Evolutionary conservation across 2,797 vertebrate genomes (phyloP).

Genomic region (Pantherophis alleghaniensis): DNA sequence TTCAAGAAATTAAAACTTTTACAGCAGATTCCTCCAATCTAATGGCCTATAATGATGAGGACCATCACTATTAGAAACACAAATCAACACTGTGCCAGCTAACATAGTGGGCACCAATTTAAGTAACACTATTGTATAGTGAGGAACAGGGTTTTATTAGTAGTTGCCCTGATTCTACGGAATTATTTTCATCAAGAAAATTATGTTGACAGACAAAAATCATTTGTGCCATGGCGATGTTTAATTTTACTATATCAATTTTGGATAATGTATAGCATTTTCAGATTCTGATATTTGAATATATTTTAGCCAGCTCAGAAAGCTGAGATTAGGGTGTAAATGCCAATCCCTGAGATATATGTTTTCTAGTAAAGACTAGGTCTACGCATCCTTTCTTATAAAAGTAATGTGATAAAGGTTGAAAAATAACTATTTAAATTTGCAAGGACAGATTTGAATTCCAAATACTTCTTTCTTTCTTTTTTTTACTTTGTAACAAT

Average conservation of each 20-base stretch:
- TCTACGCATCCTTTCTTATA: constrained; percentile 33
- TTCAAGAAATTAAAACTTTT: background rate
- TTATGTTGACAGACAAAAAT: background rate
- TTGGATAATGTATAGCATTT: background rate
- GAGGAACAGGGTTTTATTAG: background rate
- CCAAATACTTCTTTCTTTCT: background rate
- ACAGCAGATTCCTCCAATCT: background rate
- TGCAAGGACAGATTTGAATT: constrained; percentile 53
- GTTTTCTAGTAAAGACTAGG: background rate
- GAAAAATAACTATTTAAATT: constrained; percentile 38
- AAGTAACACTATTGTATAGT: background rate
- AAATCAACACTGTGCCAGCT: background rate
- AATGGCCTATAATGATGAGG: background rate
- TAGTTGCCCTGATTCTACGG: background rate
- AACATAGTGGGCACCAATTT: background rate
- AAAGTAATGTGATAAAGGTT: constrained; percentile 33
- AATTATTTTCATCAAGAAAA: background rate
- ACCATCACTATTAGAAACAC: background rate
- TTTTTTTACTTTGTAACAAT: constrained; percentile 9
- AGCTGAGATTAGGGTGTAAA: background rate
- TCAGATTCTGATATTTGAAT: background rate
- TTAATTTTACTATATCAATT: background rate
- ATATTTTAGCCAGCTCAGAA: background rate
- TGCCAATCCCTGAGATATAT: background rate
- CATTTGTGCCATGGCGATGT: background rate